A percentile compares a stretch with the other conserved stretches of the same genome.
These are phyloP conservation scores for Dendrocincla tyrannina DNA, from an alignment of 2,797 vertebrate genomes.

Conservation along the genomic window DNA sequence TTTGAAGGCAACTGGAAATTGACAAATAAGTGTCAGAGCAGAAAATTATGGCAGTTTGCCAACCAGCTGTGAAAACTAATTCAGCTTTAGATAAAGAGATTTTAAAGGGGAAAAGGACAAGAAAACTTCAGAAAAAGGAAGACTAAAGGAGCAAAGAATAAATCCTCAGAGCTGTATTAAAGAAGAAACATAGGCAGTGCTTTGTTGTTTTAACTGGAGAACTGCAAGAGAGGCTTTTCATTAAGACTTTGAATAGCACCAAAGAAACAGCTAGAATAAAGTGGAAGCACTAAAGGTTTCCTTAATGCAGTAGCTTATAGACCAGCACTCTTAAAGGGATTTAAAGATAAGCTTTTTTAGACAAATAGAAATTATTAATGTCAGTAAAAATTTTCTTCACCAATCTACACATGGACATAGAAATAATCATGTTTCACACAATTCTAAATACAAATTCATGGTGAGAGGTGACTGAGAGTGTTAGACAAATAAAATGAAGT, in stretches of 20 bases:
- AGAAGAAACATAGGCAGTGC: constrained; percentile 45
- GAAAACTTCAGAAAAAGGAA: constrained; percentile 65
- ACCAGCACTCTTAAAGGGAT: not conserved
- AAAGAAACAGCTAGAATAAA: constrained; percentile 54
- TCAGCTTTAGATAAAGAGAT: constrained; percentile 74
- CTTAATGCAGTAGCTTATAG: constrained; percentile 46
- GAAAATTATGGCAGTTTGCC: constrained; percentile 63
- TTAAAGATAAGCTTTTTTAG: constrained; percentile 36
- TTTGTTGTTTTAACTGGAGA: constrained; percentile 67
- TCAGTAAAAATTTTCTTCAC: not conserved
- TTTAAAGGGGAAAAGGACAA: constrained; percentile 70
- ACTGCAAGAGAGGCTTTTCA: constrained; percentile 49
- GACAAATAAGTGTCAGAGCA: constrained; percentile 57
- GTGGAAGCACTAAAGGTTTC: constrained; percentile 28
- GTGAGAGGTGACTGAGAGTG: not conserved
- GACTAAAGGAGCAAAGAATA: constrained; percentile 60
- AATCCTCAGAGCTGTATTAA: constrained; percentile 61
- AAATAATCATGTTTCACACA: not conserved
- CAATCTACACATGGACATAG: not conserved
- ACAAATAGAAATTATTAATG: constrained; percentile 22
- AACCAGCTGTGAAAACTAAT: constrained; percentile 68
- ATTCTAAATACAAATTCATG: not conserved
- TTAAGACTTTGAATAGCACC: constrained; percentile 46
- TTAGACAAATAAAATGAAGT: not conserved
- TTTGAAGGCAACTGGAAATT: constrained; percentile 65